Conservation (phyloP, 1,140 invertebrate species). For the Drosophila serrata region DNA sequence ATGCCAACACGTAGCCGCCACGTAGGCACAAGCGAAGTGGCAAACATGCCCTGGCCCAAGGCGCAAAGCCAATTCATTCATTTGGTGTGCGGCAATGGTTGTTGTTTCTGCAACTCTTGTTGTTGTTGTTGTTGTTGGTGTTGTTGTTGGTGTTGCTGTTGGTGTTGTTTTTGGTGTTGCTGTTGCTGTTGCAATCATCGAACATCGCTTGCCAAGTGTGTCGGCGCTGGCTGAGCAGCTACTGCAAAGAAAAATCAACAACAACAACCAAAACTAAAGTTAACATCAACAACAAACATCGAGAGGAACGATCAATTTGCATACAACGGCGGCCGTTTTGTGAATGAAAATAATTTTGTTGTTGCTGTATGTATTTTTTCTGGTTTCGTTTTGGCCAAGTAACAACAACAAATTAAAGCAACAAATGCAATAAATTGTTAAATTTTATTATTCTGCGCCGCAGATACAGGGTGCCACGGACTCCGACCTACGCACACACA, state of each 20-base stretch:
- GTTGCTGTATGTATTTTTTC: slow-evolving; percentile 21
- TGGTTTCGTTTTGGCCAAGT: slow-evolving; percentile 52
- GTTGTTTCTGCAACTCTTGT: slow-evolving; percentile 45
- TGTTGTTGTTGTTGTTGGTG: slow-evolving; percentile 32
- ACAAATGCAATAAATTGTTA: slow-evolving; percentile 83
- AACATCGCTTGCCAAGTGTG: slow-evolving; percentile 79
- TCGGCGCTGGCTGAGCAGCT: slow-evolving; percentile 52
- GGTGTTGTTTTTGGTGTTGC: too few species aligned
- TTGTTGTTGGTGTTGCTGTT: too few species aligned
- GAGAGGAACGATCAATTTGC: slow-evolving; percentile 71
- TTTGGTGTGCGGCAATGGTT: slow-evolving; percentile 22
- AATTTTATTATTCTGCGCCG: slow-evolving; percentile 76
- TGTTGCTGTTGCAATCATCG: slow-evolving; percentile 69
- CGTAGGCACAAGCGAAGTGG: slow-evolving; percentile 54
- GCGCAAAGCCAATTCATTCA: slow-evolving; percentile 73
- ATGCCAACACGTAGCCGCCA: slow-evolving; percentile 70
- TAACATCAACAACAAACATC: slow-evolving; percentile 52
- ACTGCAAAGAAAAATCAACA: slow-evolving; percentile 25
- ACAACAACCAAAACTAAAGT: slow-evolving; percentile 47
- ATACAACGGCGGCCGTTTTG: slow-evolving; percentile 78
- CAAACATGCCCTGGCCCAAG: slow-evolving; percentile 57
- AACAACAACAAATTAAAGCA: slow-evolving; percentile 79
- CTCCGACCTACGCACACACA: slow-evolving; percentile 70
- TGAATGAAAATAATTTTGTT: slow-evolving; percentile 70
- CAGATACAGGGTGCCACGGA: slow-evolving; percentile 63